A percentile compares a stretch with the other conserved stretches of the same genome.
phyloP scores from a whole-genome alignment of 92 coral and sea anemone species.

The Hydrozoanthus gracilis region DNA sequence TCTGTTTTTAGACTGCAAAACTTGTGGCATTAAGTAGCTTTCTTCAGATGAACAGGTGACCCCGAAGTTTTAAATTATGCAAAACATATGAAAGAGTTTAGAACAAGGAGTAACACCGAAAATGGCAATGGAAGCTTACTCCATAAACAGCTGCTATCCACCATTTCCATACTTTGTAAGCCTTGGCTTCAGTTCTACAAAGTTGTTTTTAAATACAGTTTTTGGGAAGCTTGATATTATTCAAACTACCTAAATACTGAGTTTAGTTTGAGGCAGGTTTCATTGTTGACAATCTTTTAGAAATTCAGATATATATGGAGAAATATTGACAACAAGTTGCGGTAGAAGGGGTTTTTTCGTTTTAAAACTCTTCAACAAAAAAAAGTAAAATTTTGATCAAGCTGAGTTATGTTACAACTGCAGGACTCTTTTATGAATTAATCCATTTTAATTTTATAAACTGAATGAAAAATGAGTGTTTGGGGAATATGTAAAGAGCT shows the following conservation, averaged over 20 bases:
- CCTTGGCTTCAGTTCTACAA: not conserved
- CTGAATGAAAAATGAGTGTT: not conserved
- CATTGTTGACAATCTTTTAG: not conserved
- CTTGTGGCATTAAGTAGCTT: slow-evolving; percentile 27
- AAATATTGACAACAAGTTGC: not conserved
- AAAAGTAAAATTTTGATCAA: not conserved
- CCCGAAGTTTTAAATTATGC: slow-evolving; percentile 62
- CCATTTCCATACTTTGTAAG: slow-evolving; percentile 32
- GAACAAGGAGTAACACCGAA: not conserved
- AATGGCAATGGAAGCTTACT: slow-evolving; percentile 28
- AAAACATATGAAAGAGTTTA: slow-evolving; percentile 43
- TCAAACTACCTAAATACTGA: slow-evolving; percentile 2
- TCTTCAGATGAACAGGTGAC: slow-evolving; percentile 39
- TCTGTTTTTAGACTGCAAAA: not conserved
- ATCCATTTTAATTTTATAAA: not conserved
- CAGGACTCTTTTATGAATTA: not conserved
- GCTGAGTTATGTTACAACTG: not conserved
- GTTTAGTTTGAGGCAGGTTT: not conserved
- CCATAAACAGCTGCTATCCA: not conserved
- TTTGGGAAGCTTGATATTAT: not conserved
- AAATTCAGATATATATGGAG: not conserved
- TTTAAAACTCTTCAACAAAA: not conserved
- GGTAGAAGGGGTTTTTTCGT: not conserved
- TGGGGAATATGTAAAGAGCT: not conserved
- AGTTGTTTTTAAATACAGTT: not conserved